Evolutionary conservation across 2,113 vertebrate genomes (phyloP).

Genomic region (Tragulus kanchil): DNA sequence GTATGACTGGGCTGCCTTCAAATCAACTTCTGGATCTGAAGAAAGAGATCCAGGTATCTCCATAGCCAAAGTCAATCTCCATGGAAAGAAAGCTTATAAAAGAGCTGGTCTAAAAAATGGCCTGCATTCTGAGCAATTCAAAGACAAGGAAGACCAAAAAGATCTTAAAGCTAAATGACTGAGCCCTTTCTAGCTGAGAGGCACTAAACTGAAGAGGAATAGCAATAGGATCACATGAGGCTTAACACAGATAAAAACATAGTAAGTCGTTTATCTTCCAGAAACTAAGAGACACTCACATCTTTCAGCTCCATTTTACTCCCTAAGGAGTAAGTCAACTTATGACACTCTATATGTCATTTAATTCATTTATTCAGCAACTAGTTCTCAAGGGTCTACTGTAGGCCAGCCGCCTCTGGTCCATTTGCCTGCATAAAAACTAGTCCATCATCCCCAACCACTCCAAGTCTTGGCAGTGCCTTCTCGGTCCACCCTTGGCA

Average conservation of each 20-base stretch:
- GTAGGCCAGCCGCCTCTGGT: background rate
- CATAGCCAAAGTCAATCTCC: background rate
- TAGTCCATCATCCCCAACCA: background rate
- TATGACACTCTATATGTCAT: background rate
- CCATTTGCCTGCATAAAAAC: slow-evolving; percentile 56
- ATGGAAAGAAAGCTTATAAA: background rate
- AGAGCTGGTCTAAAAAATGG: background rate
- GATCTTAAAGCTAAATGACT: background rate
- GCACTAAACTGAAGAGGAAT: background rate
- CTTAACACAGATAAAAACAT: slow-evolving; percentile 28
- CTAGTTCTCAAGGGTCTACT: background rate
- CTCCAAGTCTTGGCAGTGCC: background rate
- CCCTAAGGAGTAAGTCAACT: background rate
- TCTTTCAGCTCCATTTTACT: slow-evolving; percentile 30
- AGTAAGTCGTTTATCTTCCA: slow-evolving; percentile 40
- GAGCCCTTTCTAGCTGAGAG: background rate
- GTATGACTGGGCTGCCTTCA: background rate
- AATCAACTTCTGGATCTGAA: background rate
- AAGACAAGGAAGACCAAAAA: background rate
- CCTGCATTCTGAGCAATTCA: background rate
- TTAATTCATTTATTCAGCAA: slow-evolving; percentile 6
- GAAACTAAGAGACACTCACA: slow-evolving; percentile 34
- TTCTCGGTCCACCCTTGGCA: slow-evolving; percentile 28
- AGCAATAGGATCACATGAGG: background rate
- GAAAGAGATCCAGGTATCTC: background rate